Conservation (phyloP, 2,113 vertebrate species). For the Corythornis cristatus region DNA sequence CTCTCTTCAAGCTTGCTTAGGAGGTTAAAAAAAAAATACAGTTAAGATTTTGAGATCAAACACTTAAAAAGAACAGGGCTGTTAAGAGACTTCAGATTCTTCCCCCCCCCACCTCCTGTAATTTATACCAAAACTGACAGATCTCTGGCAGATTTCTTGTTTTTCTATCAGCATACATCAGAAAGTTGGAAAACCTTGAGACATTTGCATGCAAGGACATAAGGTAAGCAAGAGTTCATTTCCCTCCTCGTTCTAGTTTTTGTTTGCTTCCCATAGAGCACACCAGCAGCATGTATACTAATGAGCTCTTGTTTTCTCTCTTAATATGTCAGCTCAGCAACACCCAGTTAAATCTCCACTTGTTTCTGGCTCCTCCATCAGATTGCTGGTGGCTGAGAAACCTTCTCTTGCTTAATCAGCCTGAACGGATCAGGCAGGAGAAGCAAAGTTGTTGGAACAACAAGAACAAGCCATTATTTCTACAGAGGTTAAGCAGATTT, state of each 20-base stretch:
- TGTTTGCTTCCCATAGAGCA: neutral
- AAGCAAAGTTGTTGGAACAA: neutral
- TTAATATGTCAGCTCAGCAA: neutral
- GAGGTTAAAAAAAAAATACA: neutral
- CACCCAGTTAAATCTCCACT: neutral
- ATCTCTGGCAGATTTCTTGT: neutral
- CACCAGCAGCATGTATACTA: neutral
- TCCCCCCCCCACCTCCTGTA: neutral
- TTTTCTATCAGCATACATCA: neutral
- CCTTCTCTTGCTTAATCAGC: neutral
- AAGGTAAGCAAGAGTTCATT: neutral
- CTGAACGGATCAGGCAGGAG: neutral
- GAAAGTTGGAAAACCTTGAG: neutral
- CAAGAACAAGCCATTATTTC: neutral
- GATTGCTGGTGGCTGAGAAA: neutral
- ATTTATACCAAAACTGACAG: fast-evolving
- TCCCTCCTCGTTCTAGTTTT: neutral
- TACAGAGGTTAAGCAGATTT: neutral
- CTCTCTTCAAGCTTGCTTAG: neutral
- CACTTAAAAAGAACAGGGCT: neutral
- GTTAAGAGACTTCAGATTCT: neutral
- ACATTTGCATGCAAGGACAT: neutral
- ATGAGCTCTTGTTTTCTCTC: neutral
- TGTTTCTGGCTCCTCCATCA: neutral
- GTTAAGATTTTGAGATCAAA: neutral